Evolutionary conservation across 2,888 invertebrate species (phyloP), one percentile per base, ranked within the genome.

Genomic region (Apantesis nais): DNA sequence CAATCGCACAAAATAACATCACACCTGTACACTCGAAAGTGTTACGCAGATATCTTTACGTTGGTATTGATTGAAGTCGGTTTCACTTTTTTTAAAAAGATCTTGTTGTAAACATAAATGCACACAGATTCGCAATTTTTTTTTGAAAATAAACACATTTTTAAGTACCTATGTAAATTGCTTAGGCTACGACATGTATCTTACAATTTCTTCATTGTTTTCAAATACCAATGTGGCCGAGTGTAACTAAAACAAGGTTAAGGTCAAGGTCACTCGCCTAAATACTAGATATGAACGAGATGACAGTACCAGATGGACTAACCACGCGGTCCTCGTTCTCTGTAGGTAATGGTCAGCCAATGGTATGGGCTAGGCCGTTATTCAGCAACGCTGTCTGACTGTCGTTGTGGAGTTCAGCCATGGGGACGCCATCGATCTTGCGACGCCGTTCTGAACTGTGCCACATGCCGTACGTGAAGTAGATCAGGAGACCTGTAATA

Each of bases 381-480:
- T 86, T 83, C 66, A 94, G 86, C 71, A 94, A 86, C 2, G 91
- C 90, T 0, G 93, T 88, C 75, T 88, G 89, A 70, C 94, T 93
- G 89, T 94, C 91, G 73, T 78, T 90, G 86, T 91, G 93, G 3
- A 92, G 80, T 29, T 89, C 92, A 0, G 90, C 89, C 70, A 92
- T 79, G 11, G 87, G 90, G 3, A 92, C 83, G 0, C 83, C 70
- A 71, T 90, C 92, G 12, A 81, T 37, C 65, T 82, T 83, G 25
- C 90, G 90, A 1, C 91, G 89, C 8, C 96, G 89, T 81, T 96
- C 96, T 0, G 90, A 90, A 79, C 97, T 97, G 89, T 97, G 95
- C 95, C 97, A 96, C 60, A 97, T 95, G 68, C 97, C 97, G 88
- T 98, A 97, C 16, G 95, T 92, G 77, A 97, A 96, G 91, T 98